A percentile compares a stretch with the other conserved stretches of the same genome.
These are phyloP conservation scores for Pipa parva DNA, from an alignment of 2,113 vertebrate species.

Conservation along the genomic window DNA sequence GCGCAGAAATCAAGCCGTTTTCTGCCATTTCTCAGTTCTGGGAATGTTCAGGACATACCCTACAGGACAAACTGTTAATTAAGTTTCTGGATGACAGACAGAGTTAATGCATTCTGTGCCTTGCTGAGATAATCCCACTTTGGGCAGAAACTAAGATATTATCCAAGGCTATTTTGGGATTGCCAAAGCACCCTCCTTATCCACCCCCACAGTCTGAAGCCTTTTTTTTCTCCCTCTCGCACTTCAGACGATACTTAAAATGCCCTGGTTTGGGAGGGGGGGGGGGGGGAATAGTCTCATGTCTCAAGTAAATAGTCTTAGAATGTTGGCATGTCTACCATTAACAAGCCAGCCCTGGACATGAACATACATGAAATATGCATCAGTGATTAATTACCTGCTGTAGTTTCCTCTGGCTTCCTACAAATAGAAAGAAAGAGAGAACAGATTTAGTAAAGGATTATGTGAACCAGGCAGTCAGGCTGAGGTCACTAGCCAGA, in stretches of 20 bases:
- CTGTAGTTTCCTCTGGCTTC: constrained; percentile 89
- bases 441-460: not conserved
- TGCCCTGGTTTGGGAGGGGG: constrained; percentile 6
- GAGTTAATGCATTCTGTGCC: not conserved
- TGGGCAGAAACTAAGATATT: constrained; percentile 27
- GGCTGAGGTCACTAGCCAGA: not conserved
- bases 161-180: constrained; percentile 29
- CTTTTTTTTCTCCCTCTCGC: not conserved
- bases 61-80: not conserved
- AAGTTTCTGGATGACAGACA: constrained; percentile 20
- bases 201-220: constrained; percentile 15
- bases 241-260: not conserved
- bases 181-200: constrained; percentile 3
- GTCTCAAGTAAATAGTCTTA: no score
- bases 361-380: constrained; percentile 30
- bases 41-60: not conserved
- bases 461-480: not conserved
- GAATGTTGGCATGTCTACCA: constrained; percentile 23
- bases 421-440: constrained; percentile 65
- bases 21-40: not conserved
- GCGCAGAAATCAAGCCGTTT: no score
- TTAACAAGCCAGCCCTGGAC: constrained; percentile 6
- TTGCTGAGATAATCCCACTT: constrained; percentile 4
- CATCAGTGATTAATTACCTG: constrained; percentile 76
- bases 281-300: constrained; percentile 2